Percentiles rank a stretch among this genome's conserved stretches.
Evolutionary conservation across 2,888 invertebrate genomes (phyloP).

Genomic region (Aproaerema taeniolella): DNA sequence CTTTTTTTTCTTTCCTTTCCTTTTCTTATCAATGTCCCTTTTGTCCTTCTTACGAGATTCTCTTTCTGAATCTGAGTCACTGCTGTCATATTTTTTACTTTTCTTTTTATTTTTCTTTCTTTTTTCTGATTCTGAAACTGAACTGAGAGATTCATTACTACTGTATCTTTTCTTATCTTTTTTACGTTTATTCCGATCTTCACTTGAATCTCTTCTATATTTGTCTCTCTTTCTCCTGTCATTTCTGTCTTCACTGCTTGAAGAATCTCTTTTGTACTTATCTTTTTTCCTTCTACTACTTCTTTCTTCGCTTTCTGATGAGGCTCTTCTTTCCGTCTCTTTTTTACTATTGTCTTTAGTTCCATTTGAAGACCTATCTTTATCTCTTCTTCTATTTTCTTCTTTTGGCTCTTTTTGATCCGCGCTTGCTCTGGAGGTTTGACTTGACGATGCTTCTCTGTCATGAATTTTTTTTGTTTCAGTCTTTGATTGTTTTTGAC

Average conservation of each 20-base stretch:
- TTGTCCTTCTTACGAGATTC: constrained; percentile 34
- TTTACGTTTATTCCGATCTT: constrained; percentile 28
- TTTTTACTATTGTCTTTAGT: constrained; percentile 27
- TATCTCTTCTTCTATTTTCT: constrained; percentile 24
- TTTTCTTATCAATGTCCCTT: constrained; percentile 74
- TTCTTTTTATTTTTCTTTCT: constrained; percentile 29
- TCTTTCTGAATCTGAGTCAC: constrained; percentile 30
- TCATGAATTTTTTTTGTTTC: constrained; percentile 27
- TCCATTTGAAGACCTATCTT: constrained; percentile 36
- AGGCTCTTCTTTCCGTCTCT: constrained; percentile 29
- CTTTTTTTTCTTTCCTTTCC: constrained; percentile 76
- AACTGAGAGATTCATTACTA: constrained; percentile 44
- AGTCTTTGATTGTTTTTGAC: constrained; percentile 40
- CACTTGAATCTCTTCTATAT: constrained; percentile 15
- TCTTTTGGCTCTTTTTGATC: too few species aligned
- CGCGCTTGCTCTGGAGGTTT: constrained; percentile 29
- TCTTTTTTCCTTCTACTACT: constrained; percentile 14
- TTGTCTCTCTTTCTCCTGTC: constrained; percentile 21
- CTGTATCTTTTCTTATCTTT: constrained; percentile 36
- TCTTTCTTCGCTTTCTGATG: constrained; percentile 24
- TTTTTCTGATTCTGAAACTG: constrained; percentile 39
- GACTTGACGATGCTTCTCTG: constrained; percentile 37
- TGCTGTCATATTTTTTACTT: constrained; percentile 33
- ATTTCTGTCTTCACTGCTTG: constrained; percentile 29
- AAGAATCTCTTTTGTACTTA: constrained; percentile 16